Evolutionary conservation across 2,113 vertebrate species (phyloP).

Genomic region (Phalacrocorax carbo): DNA sequence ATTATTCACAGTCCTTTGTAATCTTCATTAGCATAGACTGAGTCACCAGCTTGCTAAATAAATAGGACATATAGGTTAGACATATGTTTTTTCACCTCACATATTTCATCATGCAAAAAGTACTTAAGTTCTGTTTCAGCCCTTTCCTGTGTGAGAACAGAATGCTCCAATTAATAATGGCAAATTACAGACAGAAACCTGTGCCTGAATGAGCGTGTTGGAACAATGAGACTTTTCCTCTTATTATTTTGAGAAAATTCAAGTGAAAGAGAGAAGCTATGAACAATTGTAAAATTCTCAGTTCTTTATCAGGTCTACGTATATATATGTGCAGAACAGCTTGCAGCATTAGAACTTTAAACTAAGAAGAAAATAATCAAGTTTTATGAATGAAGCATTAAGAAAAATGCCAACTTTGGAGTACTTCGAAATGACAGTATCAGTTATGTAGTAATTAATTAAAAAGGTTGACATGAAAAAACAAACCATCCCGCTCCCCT

Average conservation of each 20-base stretch:
- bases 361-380: background rate
- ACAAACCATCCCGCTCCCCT: fast-evolving
- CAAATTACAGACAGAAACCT: conserved; percentile 10
- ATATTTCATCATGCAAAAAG: conserved; percentile 2
- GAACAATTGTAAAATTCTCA: background rate
- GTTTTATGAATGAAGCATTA: background rate
- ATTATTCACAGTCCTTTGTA: background rate
- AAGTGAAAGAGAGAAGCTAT: conserved; percentile 17
- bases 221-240: background rate
- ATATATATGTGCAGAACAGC: background rate
- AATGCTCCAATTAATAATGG: conserved; percentile 25
- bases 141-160: conserved; percentile 9
- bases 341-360: background rate
- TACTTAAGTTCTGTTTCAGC: background rate
- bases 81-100: background rate
- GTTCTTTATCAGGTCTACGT: background rate
- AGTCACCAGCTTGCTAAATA: background rate
- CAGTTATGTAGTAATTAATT: background rate
- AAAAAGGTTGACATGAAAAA: background rate
- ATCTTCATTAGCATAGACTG: background rate
- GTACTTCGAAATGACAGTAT: background rate
- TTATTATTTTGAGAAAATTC: conserved; percentile 59
- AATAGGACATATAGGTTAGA: background rate
- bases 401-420: background rate
- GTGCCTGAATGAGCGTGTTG: conserved; percentile 18